phyloP scores from a whole-genome alignment of 2,888 invertebrate species.

The Ornithoptera priamus region DNA sequence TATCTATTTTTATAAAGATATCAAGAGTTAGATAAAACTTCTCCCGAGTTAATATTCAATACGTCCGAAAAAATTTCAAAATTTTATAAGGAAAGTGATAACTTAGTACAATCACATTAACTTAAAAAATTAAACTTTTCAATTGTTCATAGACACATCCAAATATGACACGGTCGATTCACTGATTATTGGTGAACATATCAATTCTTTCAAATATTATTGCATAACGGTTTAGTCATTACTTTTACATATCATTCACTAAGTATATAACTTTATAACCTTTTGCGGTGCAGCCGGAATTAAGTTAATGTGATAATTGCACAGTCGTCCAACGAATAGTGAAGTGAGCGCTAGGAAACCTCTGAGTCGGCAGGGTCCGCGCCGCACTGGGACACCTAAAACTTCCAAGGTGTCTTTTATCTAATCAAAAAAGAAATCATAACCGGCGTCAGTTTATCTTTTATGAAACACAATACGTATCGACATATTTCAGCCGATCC shows the following conservation, averaged over 20 bases:
- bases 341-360: background rate
- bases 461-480: constrained; percentile 32
- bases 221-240: background rate
- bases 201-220: background rate
- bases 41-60: background rate
- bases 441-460: constrained; percentile 50
- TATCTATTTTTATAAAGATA: background rate
- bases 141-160: background rate
- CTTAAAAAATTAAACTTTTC: background rate
- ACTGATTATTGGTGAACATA: background rate
- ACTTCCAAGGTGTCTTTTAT: constrained; percentile 42
- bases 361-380: background rate
- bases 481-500: background rate
- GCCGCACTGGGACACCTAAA: constrained; percentile 12
- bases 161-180: background rate
- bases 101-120: background rate
- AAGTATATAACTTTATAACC: background rate
- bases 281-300: background rate
- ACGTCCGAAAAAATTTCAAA: background rate
- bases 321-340: background rate
- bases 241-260: background rate
- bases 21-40: background rate
- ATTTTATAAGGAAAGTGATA: background rate
- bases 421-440: constrained; percentile 47
- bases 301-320: background rate